Base-by-base conservation (phyloP, 2,888 invertebrate genomes). In the Melangyna quadrimaculata region DNA sequence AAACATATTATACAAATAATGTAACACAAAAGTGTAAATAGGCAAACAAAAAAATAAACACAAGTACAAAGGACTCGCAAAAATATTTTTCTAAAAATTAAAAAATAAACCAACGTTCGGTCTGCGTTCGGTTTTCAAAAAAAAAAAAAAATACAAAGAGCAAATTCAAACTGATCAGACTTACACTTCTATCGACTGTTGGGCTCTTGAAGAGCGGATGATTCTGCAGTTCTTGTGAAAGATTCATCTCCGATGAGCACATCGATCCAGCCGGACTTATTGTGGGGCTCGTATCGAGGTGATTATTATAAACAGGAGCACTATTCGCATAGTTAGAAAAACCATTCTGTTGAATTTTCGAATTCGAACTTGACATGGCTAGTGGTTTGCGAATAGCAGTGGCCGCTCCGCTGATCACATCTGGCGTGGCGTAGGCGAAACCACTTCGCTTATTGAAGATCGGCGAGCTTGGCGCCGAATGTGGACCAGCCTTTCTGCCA, bases 391-490 rank as follows among this genome's bases (percentile, higher is more conserved):
- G 89, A 78, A 88, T 87, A 87, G 84, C 89, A 67, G 88, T 88
- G n/a, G 87, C 87, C 53, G 88, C 87, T 77, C 88, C 89, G 77
- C 88, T 88, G 51, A 89, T 88, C 43, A 87, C 87, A 29, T 88
- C 88, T 51, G 88, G 88, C 17, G 87, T 78, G 63, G 81, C 71
- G 9, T 87, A 79, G 2, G 78, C 71, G 71, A 75, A 74, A 81
- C 24, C 90, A 6, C 51, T 32, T 87, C 94, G 93, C 89, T 93
- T 93, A 72, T 93, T 93, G 83, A 93, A 93, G 0, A 94, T 94
- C 0, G 95, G 95, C 19, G 95, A 95, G 90, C 93, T 95, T 3
- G 95, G 95, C 1, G 95, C 95, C 4, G 95, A 95, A 57, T 90
- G 90, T 63, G 90, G 91, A 7, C 90, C 88, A 24, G 87, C 84